Evolutionary conservation across 2,113 vertebrate genomes (phyloP).

Genomic region (Cavia aperea): DNA sequence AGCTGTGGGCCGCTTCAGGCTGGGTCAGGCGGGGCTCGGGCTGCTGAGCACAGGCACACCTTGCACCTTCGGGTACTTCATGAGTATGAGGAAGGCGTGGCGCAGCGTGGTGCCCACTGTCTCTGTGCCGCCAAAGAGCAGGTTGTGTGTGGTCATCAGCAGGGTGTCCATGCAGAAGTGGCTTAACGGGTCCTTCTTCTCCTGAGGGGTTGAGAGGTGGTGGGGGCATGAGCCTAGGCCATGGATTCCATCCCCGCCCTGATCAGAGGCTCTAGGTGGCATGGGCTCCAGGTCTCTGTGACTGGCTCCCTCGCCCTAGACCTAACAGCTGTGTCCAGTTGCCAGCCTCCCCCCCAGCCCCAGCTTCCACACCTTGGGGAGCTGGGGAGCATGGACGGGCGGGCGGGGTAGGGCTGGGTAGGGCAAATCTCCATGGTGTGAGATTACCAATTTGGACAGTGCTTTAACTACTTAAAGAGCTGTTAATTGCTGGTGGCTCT

Average conservation of each 20-base stretch:
- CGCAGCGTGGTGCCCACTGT: conserved; percentile 67
- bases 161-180: conserved; percentile 70
- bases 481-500: background rate
- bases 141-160: conserved; percentile 68
- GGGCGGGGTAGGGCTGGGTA: background rate
- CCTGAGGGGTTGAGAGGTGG: conserved; percentile 28
- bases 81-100: conserved; percentile 61
- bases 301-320: fast-evolving
- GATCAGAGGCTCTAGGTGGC: background rate
- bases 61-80: conserved; percentile 68
- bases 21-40: background rate
- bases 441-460: background rate
- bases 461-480: background rate
- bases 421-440: no score
- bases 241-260: background rate
- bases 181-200: conserved; percentile 59
- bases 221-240: background rate
- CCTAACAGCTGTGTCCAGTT: fast-evolving
- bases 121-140: conserved; percentile 70
- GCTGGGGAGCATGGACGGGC: background rate
- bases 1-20: background rate
- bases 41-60: background rate
- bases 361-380: background rate
- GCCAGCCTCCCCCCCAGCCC: background rate
- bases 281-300: background rate